phyloP scores from a whole-genome alignment of 2,797 vertebrate species.

The Intellagama lesueurii region DNA sequence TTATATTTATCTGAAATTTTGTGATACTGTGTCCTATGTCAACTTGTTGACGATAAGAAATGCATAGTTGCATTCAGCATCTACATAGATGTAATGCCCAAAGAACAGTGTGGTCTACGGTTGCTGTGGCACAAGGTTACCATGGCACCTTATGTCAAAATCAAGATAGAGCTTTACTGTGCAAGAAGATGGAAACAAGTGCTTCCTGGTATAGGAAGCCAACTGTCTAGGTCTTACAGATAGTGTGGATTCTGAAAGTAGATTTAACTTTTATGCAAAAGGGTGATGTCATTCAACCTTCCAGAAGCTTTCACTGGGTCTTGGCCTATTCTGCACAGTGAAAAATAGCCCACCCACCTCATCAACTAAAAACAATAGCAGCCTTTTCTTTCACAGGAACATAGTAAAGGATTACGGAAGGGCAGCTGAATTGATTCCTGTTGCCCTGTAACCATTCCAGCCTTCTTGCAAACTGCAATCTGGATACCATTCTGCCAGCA shows the following conservation, averaged over 20 bases:
- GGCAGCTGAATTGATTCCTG: constrained; percentile 18
- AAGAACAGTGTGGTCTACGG: background rate
- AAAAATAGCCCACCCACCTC: constrained; percentile 19
- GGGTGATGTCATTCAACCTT: background rate
- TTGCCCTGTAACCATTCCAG: background rate
- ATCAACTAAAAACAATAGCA: constrained; percentile 17
- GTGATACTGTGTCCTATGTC: background rate
- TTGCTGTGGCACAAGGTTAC: no score
- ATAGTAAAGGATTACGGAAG: background rate
- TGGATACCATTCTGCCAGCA: background rate
- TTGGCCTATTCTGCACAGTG: constrained; percentile 28
- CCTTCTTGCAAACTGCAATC: constrained; percentile 10
- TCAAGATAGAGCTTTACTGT: background rate
- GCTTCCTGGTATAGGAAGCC: background rate
- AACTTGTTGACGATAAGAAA: background rate
- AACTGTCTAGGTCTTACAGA: no score
- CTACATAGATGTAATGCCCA: background rate
- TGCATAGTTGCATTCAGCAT: background rate
- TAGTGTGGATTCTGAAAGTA: background rate
- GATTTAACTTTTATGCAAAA: background rate
- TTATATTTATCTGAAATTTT: background rate
- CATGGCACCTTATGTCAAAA: no score
- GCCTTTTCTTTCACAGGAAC: constrained; percentile 34
- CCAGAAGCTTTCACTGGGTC: constrained; percentile 6
- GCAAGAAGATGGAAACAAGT: background rate